A percentile compares a stretch with the other conserved stretches of the same genome.
These are phyloP conservation scores for Bombus confusus DNA, from an alignment of 1,140 invertebrate genomes.

Conservation along the genomic window DNA sequence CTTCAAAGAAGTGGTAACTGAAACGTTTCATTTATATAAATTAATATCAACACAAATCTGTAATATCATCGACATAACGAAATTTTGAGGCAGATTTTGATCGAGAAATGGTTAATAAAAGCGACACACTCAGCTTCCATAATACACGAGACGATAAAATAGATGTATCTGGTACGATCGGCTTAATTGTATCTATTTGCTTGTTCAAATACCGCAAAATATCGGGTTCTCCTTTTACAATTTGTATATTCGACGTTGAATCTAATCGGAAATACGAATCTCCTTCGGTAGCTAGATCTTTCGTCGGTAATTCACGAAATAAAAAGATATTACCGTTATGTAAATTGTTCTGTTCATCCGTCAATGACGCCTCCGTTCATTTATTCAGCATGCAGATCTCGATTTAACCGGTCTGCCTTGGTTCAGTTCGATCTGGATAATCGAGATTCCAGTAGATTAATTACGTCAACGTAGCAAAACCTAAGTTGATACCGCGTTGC, in stretches of 20 bases:
- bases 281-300: neutral
- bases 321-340: conserved; percentile 1
- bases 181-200: neutral
- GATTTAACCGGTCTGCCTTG: conserved; percentile 12
- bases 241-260: neutral
- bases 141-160: neutral
- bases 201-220: neutral
- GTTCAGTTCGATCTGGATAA: conserved; percentile 25
- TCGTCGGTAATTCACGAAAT: neutral
- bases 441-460: conserved; percentile 29
- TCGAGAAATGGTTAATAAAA: neutral
- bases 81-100: conserved; percentile 1
- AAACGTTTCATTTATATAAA: conserved; percentile 64
- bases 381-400: conserved; percentile 21
- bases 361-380: conserved; percentile 18
- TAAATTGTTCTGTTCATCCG: conserved; percentile 15
- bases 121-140: neutral
- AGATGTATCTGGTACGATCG: neutral
- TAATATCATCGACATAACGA: conserved; percentile 1
- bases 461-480: neutral
- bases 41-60: neutral
- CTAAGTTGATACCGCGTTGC: neutral
- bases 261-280: neutral
- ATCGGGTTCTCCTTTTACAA: neutral
- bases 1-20: conserved; percentile 97